These are phyloP conservation scores for Dipodomys stephensi DNA, from an alignment of 2,113 vertebrate genomes.

Conservation along the genomic window DNA sequence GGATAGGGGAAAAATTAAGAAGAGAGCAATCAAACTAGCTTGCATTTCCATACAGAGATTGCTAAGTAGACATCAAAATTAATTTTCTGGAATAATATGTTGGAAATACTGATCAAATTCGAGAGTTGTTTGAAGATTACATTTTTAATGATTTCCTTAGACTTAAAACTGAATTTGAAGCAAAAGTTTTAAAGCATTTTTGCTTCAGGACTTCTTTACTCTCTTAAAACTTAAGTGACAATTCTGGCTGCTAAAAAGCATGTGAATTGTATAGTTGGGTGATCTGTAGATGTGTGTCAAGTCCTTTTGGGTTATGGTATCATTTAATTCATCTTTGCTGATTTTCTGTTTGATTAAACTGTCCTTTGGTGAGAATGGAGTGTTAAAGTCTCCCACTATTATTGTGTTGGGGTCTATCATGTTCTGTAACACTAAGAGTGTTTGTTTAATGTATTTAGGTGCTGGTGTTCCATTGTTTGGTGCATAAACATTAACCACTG, in stretches of 20 bases:
- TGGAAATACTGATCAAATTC: constrained; percentile 36
- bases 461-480: too few relatives aligned
- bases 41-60: constrained; percentile 5
- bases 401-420: too few relatives aligned
- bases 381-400: too few relatives aligned
- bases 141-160: constrained; percentile 15
- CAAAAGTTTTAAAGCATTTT: neutral
- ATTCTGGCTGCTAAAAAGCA: neutral
- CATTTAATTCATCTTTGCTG: too few relatives aligned
- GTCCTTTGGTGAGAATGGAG: neutral
- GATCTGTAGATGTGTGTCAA: too few relatives aligned
- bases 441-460: neutral
- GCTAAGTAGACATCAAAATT: constrained; percentile 2
- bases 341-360: too few relatives aligned
- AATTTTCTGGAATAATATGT: neutral
- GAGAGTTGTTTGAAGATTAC: neutral
- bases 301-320: too few relatives aligned
- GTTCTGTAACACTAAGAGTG: neutral
- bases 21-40: neutral
- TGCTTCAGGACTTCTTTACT: neutral
- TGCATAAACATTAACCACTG: too few relatives aligned
- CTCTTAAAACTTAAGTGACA: neutral
- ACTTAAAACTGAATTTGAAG: neutral
- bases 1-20: neutral
- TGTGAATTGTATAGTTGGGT: too few relatives aligned